Evolutionary conservation across 2,888 invertebrate species (phyloP).

Genomic region (Callosobruchus maculatus): DNA sequence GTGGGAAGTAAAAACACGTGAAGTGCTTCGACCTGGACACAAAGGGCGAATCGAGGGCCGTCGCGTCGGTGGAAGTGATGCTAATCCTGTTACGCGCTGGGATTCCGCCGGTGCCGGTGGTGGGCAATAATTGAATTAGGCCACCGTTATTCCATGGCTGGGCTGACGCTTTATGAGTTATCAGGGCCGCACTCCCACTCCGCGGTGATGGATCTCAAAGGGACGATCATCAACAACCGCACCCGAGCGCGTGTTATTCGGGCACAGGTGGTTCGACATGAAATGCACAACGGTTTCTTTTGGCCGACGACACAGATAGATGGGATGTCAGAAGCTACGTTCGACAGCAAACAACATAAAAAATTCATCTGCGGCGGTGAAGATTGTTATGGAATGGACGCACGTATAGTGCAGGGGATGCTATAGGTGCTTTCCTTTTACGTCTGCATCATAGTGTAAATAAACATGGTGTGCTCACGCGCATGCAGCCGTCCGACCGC

Average conservation of each 20-base stretch:
- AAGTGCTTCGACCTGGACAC: background rate
- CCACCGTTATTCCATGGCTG: background rate
- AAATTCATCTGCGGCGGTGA: too few relatives aligned
- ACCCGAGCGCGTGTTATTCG: background rate
- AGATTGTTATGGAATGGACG: too few relatives aligned
- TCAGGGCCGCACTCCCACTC: background rate
- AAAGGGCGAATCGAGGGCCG: background rate
- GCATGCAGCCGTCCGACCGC: too few relatives aligned
- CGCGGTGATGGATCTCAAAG: background rate
- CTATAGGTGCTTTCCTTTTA: too few relatives aligned
- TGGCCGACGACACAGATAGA: background rate
- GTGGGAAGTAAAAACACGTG: background rate
- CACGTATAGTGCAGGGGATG: too few relatives aligned
- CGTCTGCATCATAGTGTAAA: too few relatives aligned
- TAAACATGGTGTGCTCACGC: too few relatives aligned
- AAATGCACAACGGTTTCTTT: background rate
- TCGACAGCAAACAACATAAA: background rate
- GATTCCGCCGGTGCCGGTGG: background rate
- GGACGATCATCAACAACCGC: background rate
- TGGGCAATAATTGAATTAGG: background rate
- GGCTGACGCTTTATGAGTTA: background rate
- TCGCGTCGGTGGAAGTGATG: background rate
- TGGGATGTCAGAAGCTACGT: background rate
- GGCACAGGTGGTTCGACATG: background rate
- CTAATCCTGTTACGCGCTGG: background rate